Evolutionary conservation across 2,113 vertebrate genomes (phyloP), one percentile per base, ranked within the genome.

Genomic region (Oceanites oceanicus): DNA sequence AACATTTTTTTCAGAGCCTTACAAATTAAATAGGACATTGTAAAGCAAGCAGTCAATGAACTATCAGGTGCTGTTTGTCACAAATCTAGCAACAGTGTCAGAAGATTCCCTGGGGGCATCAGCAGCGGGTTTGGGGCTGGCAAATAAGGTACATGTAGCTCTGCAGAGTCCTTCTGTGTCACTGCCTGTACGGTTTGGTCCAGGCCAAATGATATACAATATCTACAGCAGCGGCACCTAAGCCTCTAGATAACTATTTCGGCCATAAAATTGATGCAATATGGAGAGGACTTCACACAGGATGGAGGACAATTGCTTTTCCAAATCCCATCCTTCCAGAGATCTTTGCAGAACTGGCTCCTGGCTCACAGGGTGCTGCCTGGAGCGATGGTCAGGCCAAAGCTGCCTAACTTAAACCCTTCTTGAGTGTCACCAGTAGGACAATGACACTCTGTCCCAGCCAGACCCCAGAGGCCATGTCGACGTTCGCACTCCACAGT

Each of bases 401-500:
- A 47, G 30, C 58, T 42, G 62, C 45, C 62, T 15, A 42, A 32
- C 8, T 59, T 27, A 53, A 70, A 55, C 29, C 23, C 13, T 30
- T 29, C 34, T 34, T 20, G 8, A 53, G 42, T 6, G 38, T 8
- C 30, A 83, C 17, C 62, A 38, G 70, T 3, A 38, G 36, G 30
- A 75, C 8, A 52, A 68, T 1, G 30, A 56, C 13, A n/a, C 13
- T 20, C 25, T 49, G 55, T 32, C 13, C 29, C 55, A 65, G 71
- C 6, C 63, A 80, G 32, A 76, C 13, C 22, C 79, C 34, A 13
- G 22, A 25, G 44, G 49, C 38, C 50, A 11, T 1, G 16, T 21
- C 0, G 3, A 38, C 1, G 2, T 17, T 23, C 47, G 42, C 22
- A 23, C 8, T 34, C n/a, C 63, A 18, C n/a, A 29, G 29, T 0